These are phyloP conservation scores for Cotesia typhae DNA, from an alignment of 1,140 invertebrate species.

Conservation along the genomic window DNA sequence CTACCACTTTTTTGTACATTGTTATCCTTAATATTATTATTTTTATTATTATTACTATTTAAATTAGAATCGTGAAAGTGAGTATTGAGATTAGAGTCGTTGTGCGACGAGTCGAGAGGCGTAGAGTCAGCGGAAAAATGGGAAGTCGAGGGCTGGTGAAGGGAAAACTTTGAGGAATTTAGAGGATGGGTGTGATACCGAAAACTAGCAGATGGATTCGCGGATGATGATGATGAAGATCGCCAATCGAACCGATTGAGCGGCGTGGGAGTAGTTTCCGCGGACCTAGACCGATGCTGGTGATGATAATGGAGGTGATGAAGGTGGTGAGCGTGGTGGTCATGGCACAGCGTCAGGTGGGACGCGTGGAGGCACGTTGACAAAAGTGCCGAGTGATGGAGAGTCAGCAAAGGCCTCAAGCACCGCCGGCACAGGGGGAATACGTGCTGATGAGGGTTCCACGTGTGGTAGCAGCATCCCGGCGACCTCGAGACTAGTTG, in stretches of 20 bases:
- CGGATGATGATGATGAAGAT: conserved; percentile 11
- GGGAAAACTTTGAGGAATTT: conserved; percentile 1
- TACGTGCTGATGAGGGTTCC: conserved; percentile 58
- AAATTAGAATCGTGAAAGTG: background rate
- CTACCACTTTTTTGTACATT: background rate
- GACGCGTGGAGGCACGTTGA: conserved; percentile 39
- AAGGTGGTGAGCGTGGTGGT: conserved; percentile 8
- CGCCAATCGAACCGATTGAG: conserved; percentile 42
- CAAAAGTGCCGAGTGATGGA: conserved; percentile 50
- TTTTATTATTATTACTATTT: background rate
- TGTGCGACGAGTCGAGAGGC: background rate
- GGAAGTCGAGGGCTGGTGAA: background rate
- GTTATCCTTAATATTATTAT: background rate
- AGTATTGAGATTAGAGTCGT: background rate
- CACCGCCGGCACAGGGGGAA: conserved; percentile 57
- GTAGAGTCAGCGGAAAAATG: background rate
- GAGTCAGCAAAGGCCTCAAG: conserved; percentile 53
- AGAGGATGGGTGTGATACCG: conserved; percentile 56
- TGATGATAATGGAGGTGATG: background rate
- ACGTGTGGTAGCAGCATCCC: conserved; percentile 63
- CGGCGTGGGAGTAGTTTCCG: conserved; percentile 40
- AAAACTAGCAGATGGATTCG: conserved; percentile 42
- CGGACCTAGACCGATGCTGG: conserved; percentile 38
- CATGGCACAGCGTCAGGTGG: conserved; percentile 40
- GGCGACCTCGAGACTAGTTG: conserved; percentile 63